These are phyloP conservation scores for Apotomis turbidana DNA, from an alignment of 2,888 invertebrate species.

Conservation along the genomic window DNA sequence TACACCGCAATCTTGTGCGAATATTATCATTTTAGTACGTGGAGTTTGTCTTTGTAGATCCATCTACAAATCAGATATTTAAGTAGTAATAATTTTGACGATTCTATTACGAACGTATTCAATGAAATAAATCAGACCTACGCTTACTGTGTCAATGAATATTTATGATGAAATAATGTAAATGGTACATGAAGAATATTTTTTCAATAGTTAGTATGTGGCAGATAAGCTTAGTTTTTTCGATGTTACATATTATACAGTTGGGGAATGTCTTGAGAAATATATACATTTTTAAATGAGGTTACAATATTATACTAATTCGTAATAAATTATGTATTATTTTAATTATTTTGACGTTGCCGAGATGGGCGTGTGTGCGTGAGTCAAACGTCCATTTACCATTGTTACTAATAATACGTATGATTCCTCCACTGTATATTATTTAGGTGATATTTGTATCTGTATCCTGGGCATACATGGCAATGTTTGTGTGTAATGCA, in stretches of 20 bases:
- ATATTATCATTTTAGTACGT: conserved; percentile 35
- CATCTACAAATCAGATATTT: conserved; percentile 40
- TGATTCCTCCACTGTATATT: conserved; percentile 81
- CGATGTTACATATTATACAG: conserved; percentile 64
- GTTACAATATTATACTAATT: conserved; percentile 24
- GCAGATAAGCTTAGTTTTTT: conserved; percentile 63
- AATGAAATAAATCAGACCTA: conserved; percentile 58
- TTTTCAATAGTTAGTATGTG: conserved; percentile 67
- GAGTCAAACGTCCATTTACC: conserved; percentile 76
- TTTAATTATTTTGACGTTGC: conserved; percentile 46
- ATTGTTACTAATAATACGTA: conserved; percentile 69
- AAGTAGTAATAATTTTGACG: conserved; percentile 38
- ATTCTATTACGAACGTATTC: conserved; percentile 41
- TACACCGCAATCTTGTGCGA: conserved; percentile 27
- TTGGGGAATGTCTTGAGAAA: conserved; percentile 62
- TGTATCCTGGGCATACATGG: conserved; percentile 62
- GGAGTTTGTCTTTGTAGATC: conserved; percentile 31
- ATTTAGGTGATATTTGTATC: conserved; percentile 66
- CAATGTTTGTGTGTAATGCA: conserved; percentile 57
- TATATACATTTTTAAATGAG: conserved; percentile 40
- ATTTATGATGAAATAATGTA: conserved; percentile 55
- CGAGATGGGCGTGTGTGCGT: conserved; percentile 45
- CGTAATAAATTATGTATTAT: conserved; percentile 31
- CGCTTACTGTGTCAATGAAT: conserved; percentile 69
- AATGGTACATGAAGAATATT: conserved; percentile 63